Conservation (phyloP, 2,888 invertebrate genomes). For the Notodonta ziczac region DNA sequence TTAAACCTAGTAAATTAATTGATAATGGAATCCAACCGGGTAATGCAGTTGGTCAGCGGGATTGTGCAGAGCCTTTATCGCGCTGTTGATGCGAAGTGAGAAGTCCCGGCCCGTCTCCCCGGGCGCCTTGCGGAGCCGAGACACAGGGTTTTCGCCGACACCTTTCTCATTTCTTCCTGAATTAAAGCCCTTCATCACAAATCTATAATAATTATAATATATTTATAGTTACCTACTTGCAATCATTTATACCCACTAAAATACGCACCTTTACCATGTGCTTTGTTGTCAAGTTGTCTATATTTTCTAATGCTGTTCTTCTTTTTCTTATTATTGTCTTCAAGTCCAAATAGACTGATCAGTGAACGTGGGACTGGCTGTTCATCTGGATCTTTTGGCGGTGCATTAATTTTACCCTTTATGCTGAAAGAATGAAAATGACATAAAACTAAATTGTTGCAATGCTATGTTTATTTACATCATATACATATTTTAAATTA, state of each 20-base stretch:
- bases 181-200: not conserved
- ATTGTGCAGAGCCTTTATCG: slow-evolving; percentile 83
- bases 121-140: slow-evolving; percentile 83
- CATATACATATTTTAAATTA: too few relatives aligned
- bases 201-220: not conserved
- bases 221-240: too few relatives aligned
- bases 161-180: slow-evolving; percentile 18
- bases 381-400: slow-evolving; percentile 88
- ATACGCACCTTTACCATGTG: slow-evolving; percentile 18
- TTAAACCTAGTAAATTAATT: too few relatives aligned
- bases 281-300: slow-evolving; percentile 21
- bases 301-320: slow-evolving; percentile 46
- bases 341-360: slow-evolving; percentile 83
- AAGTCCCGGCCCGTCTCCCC: slow-evolving; percentile 87
- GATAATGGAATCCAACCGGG: slow-evolving; percentile 45
- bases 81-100: slow-evolving; percentile 86
- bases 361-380: slow-evolving; percentile 91
- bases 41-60: slow-evolving; percentile 54
- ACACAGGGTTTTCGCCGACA: slow-evolving; percentile 63
- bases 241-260: not conserved
- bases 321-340: slow-evolving; percentile 28
- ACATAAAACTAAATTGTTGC: too few relatives aligned
- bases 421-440: slow-evolving; percentile 77
- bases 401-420: slow-evolving; percentile 89
- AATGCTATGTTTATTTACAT: too few relatives aligned